Evolutionary conservation across 2,113 vertebrate species (phyloP), one percentile per base, ranked within the genome.

Genomic region (Lampris incognitus): DNA sequence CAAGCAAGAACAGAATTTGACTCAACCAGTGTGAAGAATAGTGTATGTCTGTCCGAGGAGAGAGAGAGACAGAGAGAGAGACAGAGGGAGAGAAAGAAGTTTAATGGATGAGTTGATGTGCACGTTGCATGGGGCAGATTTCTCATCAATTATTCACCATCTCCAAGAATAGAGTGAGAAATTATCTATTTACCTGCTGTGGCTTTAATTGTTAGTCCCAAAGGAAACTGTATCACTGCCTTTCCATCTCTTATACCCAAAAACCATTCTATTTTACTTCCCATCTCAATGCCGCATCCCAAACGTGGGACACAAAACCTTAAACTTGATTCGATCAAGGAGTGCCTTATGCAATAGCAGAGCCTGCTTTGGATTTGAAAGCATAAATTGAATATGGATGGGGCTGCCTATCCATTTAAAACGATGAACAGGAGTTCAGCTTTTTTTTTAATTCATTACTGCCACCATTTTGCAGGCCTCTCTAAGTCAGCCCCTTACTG

Each of bases 131-230:
- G 46, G 82, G 56, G 5, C 58, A 37, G 6, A 40, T 72, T 66
- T 78, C 39, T 71, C 63, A 87, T 90, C n/a, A 81, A 76, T 79
- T 74, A 74, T 82, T 76, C 69, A 69, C 36, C n/a, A 42, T 78
- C 24, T 13, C 8, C 9, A 1, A 57, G 6, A 62, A 67, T 59
- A 24, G 3, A 6, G 38, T 44, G 40, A 42, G 13, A 9, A 62
- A 41, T 7, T 10, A 78, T 65, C 40, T 52, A 13, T 65, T 24
- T 10, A 7, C 0, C 58, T 58, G 54, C 44, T 54, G 66, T 44
- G 61, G 13, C 6, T 46, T 82, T 50, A 68, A 86, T 89, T 66
- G 0, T 56, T 70, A 13, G 71, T 62, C 78, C 46, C 56, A 38
- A 66, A 11, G 49, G 56, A 63, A 41, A 72, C 70, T 6, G 5